Conservation (phyloP, 1,140 invertebrate species). For the Tribolium madens region DNA sequence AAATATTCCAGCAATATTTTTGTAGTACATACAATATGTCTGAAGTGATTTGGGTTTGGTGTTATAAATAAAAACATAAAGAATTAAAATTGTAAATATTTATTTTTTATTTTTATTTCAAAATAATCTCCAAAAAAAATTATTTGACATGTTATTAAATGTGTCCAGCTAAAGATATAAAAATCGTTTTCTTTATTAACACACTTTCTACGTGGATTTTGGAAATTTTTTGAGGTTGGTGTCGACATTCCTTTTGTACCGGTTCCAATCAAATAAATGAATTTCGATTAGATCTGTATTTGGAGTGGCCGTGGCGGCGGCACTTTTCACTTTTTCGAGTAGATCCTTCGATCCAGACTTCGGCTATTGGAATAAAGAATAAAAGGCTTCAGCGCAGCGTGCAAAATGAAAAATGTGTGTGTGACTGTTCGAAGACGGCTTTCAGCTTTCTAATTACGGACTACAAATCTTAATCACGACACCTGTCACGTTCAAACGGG, state of each 20-base stretch:
- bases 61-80: too few species aligned
- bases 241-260: not conserved
- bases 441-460: conserved; percentile 56
- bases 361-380: conserved; percentile 25
- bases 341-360: conserved; percentile 2
- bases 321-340: conserved; percentile 1
- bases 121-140: too few species aligned
- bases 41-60: too few species aligned
- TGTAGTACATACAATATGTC: too few species aligned
- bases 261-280: not conserved
- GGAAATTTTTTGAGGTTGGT: not conserved
- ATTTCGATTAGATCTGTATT: not conserved
- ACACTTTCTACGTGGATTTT: not conserved
- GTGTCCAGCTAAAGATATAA: too few species aligned
- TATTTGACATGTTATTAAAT: too few species aligned
- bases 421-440: conserved; percentile 54
- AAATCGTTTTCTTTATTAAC: too few species aligned
- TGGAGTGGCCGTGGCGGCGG: conserved; percentile 5
- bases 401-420: conserved; percentile 54
- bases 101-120: too few species aligned
- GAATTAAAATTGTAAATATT: too few species aligned
- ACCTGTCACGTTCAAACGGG: conserved; percentile 53
- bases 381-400: conserved; percentile 36
- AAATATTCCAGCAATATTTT: too few species aligned
- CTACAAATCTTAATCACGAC: conserved; percentile 57